Evolutionary conservation across 2,888 invertebrate genomes (phyloP).

Genomic region (Nomada ruficornis): DNA sequence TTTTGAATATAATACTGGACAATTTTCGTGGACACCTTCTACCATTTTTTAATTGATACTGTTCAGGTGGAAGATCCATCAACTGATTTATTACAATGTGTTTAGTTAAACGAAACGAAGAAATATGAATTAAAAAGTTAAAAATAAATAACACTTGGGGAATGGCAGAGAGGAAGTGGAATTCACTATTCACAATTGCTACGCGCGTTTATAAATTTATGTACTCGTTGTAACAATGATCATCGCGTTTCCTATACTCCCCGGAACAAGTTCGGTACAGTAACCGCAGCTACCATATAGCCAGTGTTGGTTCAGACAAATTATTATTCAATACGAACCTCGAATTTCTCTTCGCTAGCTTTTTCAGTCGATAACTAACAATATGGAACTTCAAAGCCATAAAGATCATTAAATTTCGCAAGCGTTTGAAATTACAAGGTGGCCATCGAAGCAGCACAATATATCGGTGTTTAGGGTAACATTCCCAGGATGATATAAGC

Average conservation of each 20-base stretch:
- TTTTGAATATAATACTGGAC: no score
- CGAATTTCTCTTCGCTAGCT: background rate
- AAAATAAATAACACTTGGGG: slow-evolving; percentile 8
- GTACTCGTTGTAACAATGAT: slow-evolving; percentile 34
- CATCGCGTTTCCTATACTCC: slow-evolving; percentile 4
- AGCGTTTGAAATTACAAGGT: background rate
- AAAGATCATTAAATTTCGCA: slow-evolving; percentile 5
- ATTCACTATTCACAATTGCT: slow-evolving; percentile 23
- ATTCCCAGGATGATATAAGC: slow-evolving; percentile 3
- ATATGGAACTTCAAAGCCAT: background rate
- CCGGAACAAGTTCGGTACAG: slow-evolving; percentile 17
- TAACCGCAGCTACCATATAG: slow-evolving; percentile 12
- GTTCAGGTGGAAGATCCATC: background rate
- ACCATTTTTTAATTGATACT: background rate
- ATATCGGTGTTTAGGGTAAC: slow-evolving; percentile 22
- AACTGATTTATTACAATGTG: background rate
- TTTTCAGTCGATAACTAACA: no score
- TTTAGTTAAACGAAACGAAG: background rate
- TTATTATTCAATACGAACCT: background rate
- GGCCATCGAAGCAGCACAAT: slow-evolving; percentile 5
- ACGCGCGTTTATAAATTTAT: slow-evolving; percentile 33
- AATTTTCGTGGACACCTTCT: background rate
- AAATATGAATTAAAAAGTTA: background rate
- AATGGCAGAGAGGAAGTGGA: slow-evolving; percentile 39
- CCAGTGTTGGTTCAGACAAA: background rate